A percentile compares a stretch with the other conserved stretches of the same genome.
Conservation (phyloP, 2,797 vertebrate species). For the Muscicapa striata region DNA sequence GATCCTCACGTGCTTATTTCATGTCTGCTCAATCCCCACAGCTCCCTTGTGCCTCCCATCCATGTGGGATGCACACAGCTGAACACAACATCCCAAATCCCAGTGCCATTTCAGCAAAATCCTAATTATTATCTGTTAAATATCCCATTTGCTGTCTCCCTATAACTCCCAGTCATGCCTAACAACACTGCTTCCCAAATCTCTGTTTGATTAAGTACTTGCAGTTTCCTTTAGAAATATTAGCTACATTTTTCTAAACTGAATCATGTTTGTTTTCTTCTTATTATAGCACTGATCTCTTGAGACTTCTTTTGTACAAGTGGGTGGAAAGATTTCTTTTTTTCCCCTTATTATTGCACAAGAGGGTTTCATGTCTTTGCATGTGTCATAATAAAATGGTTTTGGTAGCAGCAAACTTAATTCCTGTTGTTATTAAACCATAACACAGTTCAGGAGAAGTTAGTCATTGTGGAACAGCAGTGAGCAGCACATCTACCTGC, state of each 20-base stretch:
- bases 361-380: constrained; percentile 49
- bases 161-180: background rate
- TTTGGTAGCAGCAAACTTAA: constrained; percentile 58
- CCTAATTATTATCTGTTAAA: background rate
- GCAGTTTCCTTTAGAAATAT: constrained; percentile 39
- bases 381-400: constrained; percentile 57
- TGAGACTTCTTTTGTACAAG: constrained; percentile 41
- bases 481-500: background rate
- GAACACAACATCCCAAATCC: background rate
- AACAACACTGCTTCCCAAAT: constrained; percentile 7
- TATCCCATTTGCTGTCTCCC: background rate
- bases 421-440: constrained; percentile 62
- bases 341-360: constrained; percentile 57
- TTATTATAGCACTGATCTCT: constrained; percentile 48
- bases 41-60: background rate
- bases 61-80: background rate
- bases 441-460: constrained; percentile 54
- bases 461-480: constrained; percentile 55
- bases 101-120: background rate
- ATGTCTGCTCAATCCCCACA: background rate
- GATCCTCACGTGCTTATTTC: background rate
- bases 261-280: constrained; percentile 65
- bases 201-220: constrained; percentile 2
- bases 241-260: constrained; percentile 57
- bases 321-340: constrained; percentile 55